These are phyloP conservation scores for Hedya salicella DNA, from an alignment of 2,888 invertebrate species.

Conservation along the genomic window DNA sequence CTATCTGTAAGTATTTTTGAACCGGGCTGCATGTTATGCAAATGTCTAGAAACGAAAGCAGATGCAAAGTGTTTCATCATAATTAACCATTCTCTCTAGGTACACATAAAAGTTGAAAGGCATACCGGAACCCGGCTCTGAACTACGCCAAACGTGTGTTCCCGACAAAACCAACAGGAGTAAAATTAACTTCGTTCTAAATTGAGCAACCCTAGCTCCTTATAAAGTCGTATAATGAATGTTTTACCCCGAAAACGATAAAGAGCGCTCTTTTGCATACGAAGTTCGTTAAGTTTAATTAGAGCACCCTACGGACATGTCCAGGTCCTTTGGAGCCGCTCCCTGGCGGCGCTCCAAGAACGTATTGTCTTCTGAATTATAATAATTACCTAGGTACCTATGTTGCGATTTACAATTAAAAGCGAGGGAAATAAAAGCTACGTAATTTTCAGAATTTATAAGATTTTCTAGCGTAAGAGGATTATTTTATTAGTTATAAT, in stretches of 20 bases:
- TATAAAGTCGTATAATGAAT: constrained; percentile 66
- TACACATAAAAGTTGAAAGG: background rate
- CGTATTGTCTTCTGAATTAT: constrained; percentile 33
- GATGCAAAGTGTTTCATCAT: no score
- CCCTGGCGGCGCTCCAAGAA: constrained; percentile 27
- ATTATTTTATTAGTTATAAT: no score
- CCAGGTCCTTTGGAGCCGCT: constrained; percentile 26
- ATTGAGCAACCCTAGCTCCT: constrained; percentile 56
- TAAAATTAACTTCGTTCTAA: constrained; percentile 55
- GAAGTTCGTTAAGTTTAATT: constrained; percentile 71
- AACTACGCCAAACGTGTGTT: background rate
- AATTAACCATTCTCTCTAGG: background rate
- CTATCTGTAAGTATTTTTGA: background rate
- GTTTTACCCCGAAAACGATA: constrained; percentile 70
- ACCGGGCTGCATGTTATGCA: background rate
- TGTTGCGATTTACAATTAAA: background rate
- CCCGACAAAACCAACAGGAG: constrained; percentile 20
- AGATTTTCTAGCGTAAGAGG: no score
- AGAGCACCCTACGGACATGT: constrained; percentile 59
- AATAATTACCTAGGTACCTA: constrained; percentile 12
- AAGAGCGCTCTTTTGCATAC: constrained; percentile 68
- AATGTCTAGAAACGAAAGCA: background rate
- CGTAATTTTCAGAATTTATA: no score
- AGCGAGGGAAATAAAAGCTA: background rate
- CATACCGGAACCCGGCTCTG: background rate